phyloP scores from a whole-genome alignment of 1,140 invertebrate species.

The Dendrolimus punctatus region DNA sequence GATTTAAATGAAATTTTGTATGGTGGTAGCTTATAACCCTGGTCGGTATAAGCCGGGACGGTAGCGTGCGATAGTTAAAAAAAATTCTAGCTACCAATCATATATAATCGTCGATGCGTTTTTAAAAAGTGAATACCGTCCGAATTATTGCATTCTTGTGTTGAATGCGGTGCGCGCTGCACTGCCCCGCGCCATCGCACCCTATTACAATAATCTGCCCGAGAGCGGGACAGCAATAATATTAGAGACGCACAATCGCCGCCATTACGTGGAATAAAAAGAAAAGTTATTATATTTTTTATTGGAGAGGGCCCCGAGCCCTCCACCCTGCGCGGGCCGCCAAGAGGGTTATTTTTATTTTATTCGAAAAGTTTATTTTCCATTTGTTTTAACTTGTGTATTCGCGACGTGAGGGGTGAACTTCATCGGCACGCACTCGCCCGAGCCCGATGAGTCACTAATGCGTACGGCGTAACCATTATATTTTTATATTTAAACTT shows the following conservation, averaged over 20 bases:
- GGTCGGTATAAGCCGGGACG: too few relatives aligned
- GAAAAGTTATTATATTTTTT: constrained; percentile 72
- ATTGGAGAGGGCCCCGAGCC: constrained; percentile 63
- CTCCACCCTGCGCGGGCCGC: constrained; percentile 49
- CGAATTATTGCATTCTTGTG: too few relatives aligned
- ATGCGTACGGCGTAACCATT: constrained; percentile 60
- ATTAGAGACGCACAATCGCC: constrained; percentile 57
- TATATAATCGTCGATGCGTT: too few relatives aligned
- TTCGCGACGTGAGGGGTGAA: constrained; percentile 56
- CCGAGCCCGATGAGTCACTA: constrained; percentile 63
- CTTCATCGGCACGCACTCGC: constrained; percentile 47
- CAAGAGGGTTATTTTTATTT: constrained; percentile 70
- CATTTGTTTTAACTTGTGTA: constrained; percentile 68
- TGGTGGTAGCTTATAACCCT: too few relatives aligned
- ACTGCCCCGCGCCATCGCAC: constrained; percentile 18
- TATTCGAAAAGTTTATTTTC: constrained; percentile 69
- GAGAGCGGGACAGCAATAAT: constrained; percentile 46
- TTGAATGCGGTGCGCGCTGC: background rate
- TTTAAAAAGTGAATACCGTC: too few relatives aligned
- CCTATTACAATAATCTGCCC: constrained; percentile 58
- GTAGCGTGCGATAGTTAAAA: too few relatives aligned
- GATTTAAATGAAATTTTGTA: too few relatives aligned
- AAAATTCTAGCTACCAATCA: too few relatives aligned
- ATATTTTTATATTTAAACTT: constrained; percentile 70
- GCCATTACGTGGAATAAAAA: constrained; percentile 68